These are phyloP conservation scores for Cataglyphis livida DNA, from an alignment of 2,888 invertebrate genomes.

Conservation along the genomic window DNA sequence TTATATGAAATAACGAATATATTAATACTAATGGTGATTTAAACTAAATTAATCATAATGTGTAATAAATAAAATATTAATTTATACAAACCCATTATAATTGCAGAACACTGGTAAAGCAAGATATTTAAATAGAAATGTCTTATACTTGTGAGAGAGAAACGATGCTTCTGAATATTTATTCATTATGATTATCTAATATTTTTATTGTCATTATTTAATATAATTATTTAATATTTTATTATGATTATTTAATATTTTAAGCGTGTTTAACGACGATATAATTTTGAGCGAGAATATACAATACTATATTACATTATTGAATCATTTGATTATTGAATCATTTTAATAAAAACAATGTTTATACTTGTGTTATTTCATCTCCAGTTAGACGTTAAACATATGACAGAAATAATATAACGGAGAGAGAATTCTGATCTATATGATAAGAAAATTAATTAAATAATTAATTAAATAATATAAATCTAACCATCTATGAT, in stretches of 20 bases:
- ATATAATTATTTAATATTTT: neutral
- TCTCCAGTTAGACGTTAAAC: neutral
- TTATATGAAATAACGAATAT: neutral
- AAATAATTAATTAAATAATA: neutral
- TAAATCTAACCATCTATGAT: neutral
- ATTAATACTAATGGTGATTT: neutral
- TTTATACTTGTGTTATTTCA: neutral
- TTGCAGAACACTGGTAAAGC: neutral
- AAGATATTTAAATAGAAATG: neutral
- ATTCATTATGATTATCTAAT: neutral
- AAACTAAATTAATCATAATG: neutral
- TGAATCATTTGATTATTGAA: neutral
- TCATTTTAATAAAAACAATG: neutral
- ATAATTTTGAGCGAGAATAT: neutral
- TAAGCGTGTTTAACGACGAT: neutral
- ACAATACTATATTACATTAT: neutral
- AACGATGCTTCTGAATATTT: neutral
- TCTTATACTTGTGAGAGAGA: too few relatives aligned
- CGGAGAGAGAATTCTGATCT: neutral
- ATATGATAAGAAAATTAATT: neutral
- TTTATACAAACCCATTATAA: neutral
- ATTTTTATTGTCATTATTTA: too few relatives aligned
- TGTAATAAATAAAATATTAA: neutral
- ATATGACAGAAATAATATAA: neutral
- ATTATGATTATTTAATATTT: neutral